Conservation (phyloP, 2,888 invertebrate species). For the Cataglyphis livida region DNA sequence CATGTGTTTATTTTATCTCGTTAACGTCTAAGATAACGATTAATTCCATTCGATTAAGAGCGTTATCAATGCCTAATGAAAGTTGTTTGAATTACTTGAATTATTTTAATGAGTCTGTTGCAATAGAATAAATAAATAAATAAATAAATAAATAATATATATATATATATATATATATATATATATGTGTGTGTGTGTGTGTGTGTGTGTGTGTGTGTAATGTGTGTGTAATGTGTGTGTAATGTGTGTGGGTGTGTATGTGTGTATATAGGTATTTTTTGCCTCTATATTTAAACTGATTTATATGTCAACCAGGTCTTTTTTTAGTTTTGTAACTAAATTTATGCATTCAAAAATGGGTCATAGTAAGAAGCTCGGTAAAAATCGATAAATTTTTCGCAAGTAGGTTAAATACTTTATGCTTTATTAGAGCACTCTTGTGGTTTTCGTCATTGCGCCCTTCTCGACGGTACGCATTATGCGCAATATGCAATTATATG, state of each 20-base stretch:
- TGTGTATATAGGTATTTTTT: background rate
- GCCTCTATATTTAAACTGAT: background rate
- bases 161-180: background rate
- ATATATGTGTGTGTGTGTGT: background rate
- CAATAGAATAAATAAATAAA: no score
- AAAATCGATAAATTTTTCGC: conserved; percentile 24
- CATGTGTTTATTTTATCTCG: background rate
- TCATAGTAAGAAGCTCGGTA: background rate
- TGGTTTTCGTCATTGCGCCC: background rate
- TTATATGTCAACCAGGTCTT: background rate
- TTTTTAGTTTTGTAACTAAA: background rate
- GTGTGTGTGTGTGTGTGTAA: background rate
- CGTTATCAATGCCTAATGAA: background rate
- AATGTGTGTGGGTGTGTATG: background rate
- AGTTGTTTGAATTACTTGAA: background rate
- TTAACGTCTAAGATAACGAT: background rate
- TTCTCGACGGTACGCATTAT: background rate
- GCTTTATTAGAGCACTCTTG: conserved; percentile 19
- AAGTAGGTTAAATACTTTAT: conserved; percentile 24
- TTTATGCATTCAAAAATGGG: background rate
- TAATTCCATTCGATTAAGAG: background rate
- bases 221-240: background rate
- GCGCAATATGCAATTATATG: background rate
- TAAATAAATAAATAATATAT: no score
- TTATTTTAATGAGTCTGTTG: background rate